Evolutionary conservation across 2,888 invertebrate genomes (phyloP).

Genomic region (Xylota segnis): DNA sequence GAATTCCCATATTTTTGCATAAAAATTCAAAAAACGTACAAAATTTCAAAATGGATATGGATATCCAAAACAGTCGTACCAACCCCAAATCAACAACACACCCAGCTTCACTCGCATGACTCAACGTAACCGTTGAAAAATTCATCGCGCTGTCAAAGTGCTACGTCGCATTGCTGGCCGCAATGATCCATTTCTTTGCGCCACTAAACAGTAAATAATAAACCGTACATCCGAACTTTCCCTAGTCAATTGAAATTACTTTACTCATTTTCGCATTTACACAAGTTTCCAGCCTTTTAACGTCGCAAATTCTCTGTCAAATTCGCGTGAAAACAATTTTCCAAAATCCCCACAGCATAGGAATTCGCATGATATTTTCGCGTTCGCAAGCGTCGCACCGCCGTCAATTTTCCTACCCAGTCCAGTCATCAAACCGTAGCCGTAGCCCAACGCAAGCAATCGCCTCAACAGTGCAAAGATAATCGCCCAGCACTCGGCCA

Average conservation of each 20-base stretch:
- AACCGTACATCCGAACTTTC: slow-evolving; percentile 9
- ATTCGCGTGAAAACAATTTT: neutral
- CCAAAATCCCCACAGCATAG: slow-evolving; percentile 13
- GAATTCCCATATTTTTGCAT: no score
- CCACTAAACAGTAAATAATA: slow-evolving; percentile 36
- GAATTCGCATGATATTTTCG: slow-evolving; percentile 63
- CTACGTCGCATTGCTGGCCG: slow-evolving; percentile 36
- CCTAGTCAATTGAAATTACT: slow-evolving; percentile 64
- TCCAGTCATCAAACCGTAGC: slow-evolving; percentile 65
- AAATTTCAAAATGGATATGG: no score
- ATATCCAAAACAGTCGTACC: neutral
- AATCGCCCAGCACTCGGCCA: slow-evolving; percentile 65
- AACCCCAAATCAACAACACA: neutral
- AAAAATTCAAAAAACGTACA: neutral
- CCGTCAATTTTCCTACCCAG: slow-evolving; percentile 44
- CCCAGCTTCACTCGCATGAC: slow-evolving; percentile 12
- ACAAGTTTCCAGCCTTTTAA: neutral
- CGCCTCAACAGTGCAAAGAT: slow-evolving; percentile 58
- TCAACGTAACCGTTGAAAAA: slow-evolving; percentile 7
- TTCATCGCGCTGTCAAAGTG: slow-evolving; percentile 53
- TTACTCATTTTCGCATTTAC: slow-evolving; percentile 34
- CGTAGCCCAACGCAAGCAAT: slow-evolving; percentile 63
- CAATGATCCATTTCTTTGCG: slow-evolving; percentile 26
- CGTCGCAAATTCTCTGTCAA: neutral
- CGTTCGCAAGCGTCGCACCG: slow-evolving; percentile 51